phyloP scores from a whole-genome alignment of 1,140 invertebrate genomes.

The Cyrtorhinus lividipennis region DNA sequence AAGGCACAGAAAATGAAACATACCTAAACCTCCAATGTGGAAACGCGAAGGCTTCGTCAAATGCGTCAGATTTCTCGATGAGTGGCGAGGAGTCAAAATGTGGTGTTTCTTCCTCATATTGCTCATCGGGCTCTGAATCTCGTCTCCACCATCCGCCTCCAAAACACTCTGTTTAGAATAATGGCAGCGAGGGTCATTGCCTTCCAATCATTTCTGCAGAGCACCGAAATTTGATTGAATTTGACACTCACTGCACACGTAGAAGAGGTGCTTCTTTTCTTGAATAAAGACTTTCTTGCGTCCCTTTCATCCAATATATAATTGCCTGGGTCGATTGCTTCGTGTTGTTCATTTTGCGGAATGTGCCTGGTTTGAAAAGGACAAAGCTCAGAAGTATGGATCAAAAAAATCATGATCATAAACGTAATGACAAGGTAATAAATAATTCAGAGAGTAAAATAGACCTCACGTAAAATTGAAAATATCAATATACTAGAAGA shows the following conservation, averaged over 20 bases:
- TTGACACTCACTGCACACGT: slow-evolving; percentile 52
- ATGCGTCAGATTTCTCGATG: slow-evolving; percentile 49
- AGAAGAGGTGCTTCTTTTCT: slow-evolving; percentile 72
- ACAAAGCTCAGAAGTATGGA: no score
- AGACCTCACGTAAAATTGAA: no score
- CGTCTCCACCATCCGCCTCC: slow-evolving; percentile 58
- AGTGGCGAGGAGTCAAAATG: slow-evolving; percentile 62
- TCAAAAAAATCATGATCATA: no score
- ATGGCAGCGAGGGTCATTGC: background rate
- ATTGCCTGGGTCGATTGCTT: slow-evolving; percentile 36
- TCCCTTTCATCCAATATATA: slow-evolving; percentile 52
- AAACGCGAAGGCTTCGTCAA: slow-evolving; percentile 27
- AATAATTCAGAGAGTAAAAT: no score
- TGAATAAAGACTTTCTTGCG: slow-evolving; percentile 63
- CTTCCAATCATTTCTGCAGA: background rate
- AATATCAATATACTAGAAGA: no score
- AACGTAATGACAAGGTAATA: no score
- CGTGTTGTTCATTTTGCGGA: slow-evolving; percentile 49
- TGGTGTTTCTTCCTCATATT: slow-evolving; percentile 56
- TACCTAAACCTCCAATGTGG: slow-evolving; percentile 48
- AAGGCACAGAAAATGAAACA: no score
- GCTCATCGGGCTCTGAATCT: slow-evolving; percentile 63
- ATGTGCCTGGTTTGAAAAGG: no score
- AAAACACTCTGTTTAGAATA: slow-evolving; percentile 54
- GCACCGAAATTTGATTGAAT: background rate